Base-by-base conservation (phyloP, 2,888 invertebrate species). In the Celastrina argiolus region DNA sequence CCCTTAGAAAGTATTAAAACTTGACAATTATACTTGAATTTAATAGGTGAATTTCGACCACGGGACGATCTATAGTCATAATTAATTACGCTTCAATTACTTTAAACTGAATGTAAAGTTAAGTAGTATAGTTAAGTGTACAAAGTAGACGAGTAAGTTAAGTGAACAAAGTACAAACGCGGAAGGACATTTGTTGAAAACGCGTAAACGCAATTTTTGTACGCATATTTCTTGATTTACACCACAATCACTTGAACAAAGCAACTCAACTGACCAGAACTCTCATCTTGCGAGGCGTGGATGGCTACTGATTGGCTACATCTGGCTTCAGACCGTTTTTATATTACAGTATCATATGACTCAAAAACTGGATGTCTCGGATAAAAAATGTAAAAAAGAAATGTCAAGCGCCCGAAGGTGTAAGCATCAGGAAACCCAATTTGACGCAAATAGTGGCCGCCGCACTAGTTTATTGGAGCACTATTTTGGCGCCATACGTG, bases 341-440 rank as follows among this genome's bases (percentile, higher is more conserved):
- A 89, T 89, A 88, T 81, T 69, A 72, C 67, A 81, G 74, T 79
- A 80, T 71, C 71, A 69, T 74, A 75, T 78, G 78, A 79, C 77
- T 78, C 75, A 76, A 69, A 76, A 72, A 73, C 75, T 74, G 72
- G 75, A 76, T 77, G 73, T 71, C 74, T 69, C 74, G 71, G 69
- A 73, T 75, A 73, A 74, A 77, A 71, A 78, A 76, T 72, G 78
- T 75, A 70, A 72, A 75, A 74, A 66, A 68, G 69, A 78, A 75
- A 74, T 72, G 73, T 75, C 74, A 71, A 68, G 68, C 69, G 70
- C 69, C 73, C 75, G 73, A 77, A 75, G 79, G 80, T 78, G 81
- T 77, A 84, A 84, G 87, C 84, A 88, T 87, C 84, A 87, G 89
- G 89, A 89, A 90, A 85, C 81, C 79, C 76, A 74, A 80, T 84